Percentiles rank a stretch among this genome's conserved stretches.
These are phyloP conservation scores for Pristionchus pacificus DNA, from an alignment of 1,140 invertebrate genomes.

Conservation along the genomic window DNA sequence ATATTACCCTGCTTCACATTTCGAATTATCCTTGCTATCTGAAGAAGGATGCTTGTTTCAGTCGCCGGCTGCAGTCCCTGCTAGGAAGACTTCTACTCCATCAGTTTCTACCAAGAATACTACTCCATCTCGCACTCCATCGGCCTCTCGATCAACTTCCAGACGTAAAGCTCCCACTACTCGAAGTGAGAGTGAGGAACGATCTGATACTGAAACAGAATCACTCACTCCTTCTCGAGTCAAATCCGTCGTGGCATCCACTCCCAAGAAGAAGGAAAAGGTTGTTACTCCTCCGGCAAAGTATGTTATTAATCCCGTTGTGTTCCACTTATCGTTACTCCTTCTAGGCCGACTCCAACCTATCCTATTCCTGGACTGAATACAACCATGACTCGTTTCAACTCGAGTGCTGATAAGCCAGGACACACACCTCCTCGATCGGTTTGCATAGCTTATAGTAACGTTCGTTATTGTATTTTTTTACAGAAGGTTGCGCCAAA, in stretches of 20 bases:
- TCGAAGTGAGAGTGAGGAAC: neutral
- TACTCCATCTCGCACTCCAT: neutral
- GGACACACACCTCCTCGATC: neutral
- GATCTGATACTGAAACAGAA: neutral
- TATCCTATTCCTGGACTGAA: neutral
- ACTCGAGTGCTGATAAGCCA: too few species aligned
- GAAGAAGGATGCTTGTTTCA: too few species aligned
- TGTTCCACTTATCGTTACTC: neutral
- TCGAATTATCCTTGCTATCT: too few species aligned
- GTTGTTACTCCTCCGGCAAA: neutral
- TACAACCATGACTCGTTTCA: too few species aligned
- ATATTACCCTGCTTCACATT: too few species aligned
- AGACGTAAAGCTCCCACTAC: neutral
- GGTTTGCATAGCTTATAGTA: too few species aligned
- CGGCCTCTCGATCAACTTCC: neutral
- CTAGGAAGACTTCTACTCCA: too few species aligned
- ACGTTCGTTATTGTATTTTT: too few species aligned
- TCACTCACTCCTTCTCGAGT: neutral
- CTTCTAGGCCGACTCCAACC: neutral
- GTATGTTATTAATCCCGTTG: neutral
- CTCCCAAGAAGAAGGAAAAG: neutral
- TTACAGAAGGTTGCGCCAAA: too few species aligned
- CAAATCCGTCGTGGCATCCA: neutral
- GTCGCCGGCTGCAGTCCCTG: too few species aligned
- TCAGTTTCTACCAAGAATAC: too few species aligned